These are phyloP conservation scores for Homalodisca vitripennis DNA, from an alignment of 1,140 invertebrate genomes.

Conservation along the genomic window DNA sequence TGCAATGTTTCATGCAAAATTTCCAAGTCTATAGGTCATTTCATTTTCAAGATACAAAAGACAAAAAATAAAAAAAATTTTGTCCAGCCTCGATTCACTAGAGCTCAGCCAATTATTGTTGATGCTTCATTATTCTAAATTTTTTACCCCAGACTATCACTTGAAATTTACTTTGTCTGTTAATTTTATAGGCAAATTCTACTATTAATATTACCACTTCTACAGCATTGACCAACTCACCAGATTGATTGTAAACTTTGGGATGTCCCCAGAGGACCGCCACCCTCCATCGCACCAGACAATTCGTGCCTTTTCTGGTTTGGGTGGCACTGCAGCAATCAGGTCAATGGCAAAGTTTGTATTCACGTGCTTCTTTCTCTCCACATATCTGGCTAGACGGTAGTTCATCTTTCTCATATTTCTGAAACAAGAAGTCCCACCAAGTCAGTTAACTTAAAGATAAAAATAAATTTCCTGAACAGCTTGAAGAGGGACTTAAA, in stretches of 20 bases:
- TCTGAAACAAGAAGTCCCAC: constrained; percentile 37
- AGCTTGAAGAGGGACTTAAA: too few relatives aligned
- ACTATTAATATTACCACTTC: neutral
- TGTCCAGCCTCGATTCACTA: too few relatives aligned
- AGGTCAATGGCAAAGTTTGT: constrained; percentile 86
- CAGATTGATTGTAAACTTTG: constrained; percentile 96
- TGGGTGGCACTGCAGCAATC: constrained; percentile 83
- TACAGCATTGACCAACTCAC: constrained; percentile 57
- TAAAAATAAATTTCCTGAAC: too few relatives aligned
- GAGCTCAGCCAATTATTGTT: too few relatives aligned
- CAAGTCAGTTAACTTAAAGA: too few relatives aligned
- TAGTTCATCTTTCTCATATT: constrained; percentile 76
- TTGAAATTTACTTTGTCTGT: neutral
- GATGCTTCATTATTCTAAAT: neutral
- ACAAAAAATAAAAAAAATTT: too few relatives aligned
- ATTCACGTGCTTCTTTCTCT: constrained; percentile 86
- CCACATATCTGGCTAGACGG: constrained; percentile 77
- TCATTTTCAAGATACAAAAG: too few relatives aligned
- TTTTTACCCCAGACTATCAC: neutral
- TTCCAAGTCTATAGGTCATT: too few relatives aligned
- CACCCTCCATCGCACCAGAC: constrained; percentile 94
- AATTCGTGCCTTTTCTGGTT: constrained; percentile 67
- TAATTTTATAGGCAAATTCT: neutral
- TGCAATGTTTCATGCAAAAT: too few relatives aligned
- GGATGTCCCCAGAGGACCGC: constrained; percentile 92